phyloP scores from a whole-genome alignment of 2,888 invertebrate species.

The Timema cristinae region DNA sequence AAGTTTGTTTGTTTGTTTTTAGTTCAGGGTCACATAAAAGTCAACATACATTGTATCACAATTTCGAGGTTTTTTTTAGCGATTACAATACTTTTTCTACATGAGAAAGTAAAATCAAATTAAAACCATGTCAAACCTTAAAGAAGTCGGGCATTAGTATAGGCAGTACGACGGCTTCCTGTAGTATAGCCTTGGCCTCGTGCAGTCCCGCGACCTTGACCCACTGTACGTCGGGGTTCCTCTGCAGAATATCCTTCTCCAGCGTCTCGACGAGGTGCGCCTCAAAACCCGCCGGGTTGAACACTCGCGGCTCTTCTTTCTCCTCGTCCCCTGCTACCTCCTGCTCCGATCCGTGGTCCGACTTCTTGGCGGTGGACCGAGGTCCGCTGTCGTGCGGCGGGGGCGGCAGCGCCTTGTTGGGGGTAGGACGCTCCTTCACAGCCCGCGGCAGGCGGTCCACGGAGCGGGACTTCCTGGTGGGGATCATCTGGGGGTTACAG shows the following conservation, averaged over 20 bases:
- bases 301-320: constrained; percentile 46
- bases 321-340: constrained; percentile 31
- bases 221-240: constrained; percentile 95
- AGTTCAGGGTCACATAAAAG: no score
- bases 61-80: no score
- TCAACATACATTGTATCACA: no score
- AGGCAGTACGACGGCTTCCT: constrained; percentile 96
- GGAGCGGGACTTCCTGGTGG: constrained; percentile 32
- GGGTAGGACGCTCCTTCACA: constrained; percentile 19
- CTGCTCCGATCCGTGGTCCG: constrained; percentile 5
- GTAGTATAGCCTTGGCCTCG: constrained; percentile 84
- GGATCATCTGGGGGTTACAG: constrained; percentile 21
- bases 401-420: neutral
- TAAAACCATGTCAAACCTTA: constrained; percentile 56
- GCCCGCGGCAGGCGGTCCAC: constrained; percentile 32
- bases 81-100: no score
- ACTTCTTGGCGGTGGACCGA: constrained; percentile 19
- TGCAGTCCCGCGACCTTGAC: constrained; percentile 87
- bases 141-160: constrained; percentile 99
- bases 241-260: constrained; percentile 92
- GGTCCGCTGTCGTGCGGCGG: constrained; percentile 8
- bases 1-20: no score
- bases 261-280: constrained; percentile 73
- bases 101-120: no score
- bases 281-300: constrained; percentile 68